Base-by-base conservation (phyloP, 2,888 invertebrate genomes). In the Hypercompe scribonia region DNA sequence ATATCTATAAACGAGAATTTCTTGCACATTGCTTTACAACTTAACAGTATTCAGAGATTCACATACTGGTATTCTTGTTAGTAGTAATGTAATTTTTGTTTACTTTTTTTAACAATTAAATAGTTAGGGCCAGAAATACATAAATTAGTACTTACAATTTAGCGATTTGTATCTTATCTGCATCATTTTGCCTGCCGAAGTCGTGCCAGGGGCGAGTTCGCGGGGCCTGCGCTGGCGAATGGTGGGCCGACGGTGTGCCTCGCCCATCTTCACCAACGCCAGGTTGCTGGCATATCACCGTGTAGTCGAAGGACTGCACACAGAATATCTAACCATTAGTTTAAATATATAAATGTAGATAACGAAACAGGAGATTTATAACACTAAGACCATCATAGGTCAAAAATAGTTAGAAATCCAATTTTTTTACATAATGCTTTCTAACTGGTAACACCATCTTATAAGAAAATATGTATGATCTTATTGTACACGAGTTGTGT, bases 101-200 rank as follows among this genome's bases (percentile, higher is more conserved):
- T 31, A 61, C 18, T 18, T 61, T 2, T 31, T n/a, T 34, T 65
- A 13, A 42, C 11, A 63, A 2, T 7, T 28, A 13, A 42, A 21
- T 18, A 61, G 33, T 42, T 13, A 46, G 42, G 0, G 31, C 11
- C 18, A 65, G 3, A 36, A 4, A 42, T 61, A 18, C 50, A 66
- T 71, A 63, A 58, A 58, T 67, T 36, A 72, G 76, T 84, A 98
- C 99, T 98, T 96, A 99, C 99, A 99, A 96, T 98, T 99, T 99
- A 93, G 99, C 98, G 96, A 99, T 99, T 96, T 99, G 99, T 91
- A 99, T 98, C 96, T 99, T 99, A 94, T 99, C 99, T 74, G 98
- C 98, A 93, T 99, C 99, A 90, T 98, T 98, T 91, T 98, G 98
- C 82, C 99, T 96, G 74, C 98, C 99, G 94, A 98, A 99, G 96